Percentiles rank a stretch among this genome's conserved stretches.
These are phyloP conservation scores for Octomys mimax DNA, from an alignment of 2,797 vertebrate genomes.

Conservation along the genomic window DNA sequence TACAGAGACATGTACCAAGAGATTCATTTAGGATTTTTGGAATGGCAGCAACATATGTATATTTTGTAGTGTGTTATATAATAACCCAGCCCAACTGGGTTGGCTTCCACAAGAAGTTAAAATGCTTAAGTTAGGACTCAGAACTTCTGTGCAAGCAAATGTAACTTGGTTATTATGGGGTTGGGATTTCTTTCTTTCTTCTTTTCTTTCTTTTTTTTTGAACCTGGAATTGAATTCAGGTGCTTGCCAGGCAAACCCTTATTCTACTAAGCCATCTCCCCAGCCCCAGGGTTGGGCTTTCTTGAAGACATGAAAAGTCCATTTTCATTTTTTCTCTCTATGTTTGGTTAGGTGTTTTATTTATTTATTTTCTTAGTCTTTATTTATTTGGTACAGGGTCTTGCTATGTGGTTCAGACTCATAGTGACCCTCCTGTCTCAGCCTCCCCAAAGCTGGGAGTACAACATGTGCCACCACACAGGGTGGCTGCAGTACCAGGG, in stretches of 20 bases:
- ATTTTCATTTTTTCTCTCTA: conserved; percentile 21
- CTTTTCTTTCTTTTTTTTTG: too few relatives aligned
- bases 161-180: conserved; percentile 10
- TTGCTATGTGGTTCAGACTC: too few relatives aligned
- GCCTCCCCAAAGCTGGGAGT: too few relatives aligned
- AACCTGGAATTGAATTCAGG: too few relatives aligned
- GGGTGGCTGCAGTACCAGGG: too few relatives aligned
- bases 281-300: background rate
- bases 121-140: background rate
- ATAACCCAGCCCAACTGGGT: background rate
- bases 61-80: background rate
- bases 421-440: too few relatives aligned
- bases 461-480: too few relatives aligned
- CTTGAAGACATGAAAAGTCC: background rate
- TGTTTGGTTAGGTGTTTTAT: background rate
- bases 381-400: too few relatives aligned
- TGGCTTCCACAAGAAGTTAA: background rate
- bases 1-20: conserved; percentile 4
- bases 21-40: conserved; percentile 27
- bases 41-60: fast-evolving
- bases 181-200: too few relatives aligned
- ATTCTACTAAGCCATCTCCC: too few relatives aligned
- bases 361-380: too few relatives aligned
- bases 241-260: too few relatives aligned
- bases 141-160: background rate